These are phyloP conservation scores for Cydia strobilella DNA, from an alignment of 1,140 invertebrate species.

Conservation along the genomic window DNA sequence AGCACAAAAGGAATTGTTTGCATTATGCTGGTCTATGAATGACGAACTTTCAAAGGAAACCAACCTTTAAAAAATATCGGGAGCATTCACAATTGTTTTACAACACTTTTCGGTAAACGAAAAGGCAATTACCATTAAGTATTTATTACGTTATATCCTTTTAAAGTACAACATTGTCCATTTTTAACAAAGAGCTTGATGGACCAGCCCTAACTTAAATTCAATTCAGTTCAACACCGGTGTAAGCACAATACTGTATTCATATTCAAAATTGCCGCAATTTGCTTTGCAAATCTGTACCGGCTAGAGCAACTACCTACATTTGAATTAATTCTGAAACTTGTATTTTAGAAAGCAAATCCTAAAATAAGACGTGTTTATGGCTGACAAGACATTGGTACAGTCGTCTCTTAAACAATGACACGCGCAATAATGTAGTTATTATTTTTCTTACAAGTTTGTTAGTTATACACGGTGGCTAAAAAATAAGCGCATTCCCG, in stretches of 20 bases:
- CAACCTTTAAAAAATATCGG: neutral
- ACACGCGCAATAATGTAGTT: too few species aligned
- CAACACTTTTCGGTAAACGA: neutral
- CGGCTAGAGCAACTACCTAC: constrained; percentile 6
- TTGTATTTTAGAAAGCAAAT: neutral
- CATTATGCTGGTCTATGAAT: neutral
- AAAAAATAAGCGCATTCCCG: too few species aligned
- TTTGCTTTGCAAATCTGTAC: constrained; percentile 10
- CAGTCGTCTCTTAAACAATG: neutral
- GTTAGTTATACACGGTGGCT: too few species aligned
- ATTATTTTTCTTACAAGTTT: too few species aligned
- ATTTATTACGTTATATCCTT: neutral
- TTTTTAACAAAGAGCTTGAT: neutral
- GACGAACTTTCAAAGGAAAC: neutral
- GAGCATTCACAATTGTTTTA: neutral
- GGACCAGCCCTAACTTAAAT: neutral
- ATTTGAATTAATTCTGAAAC: constrained; percentile 6
- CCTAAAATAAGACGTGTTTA: neutral
- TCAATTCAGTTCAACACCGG: neutral
- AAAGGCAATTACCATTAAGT: neutral
- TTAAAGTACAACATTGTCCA: neutral
- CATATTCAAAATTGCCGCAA: constrained; percentile 9
- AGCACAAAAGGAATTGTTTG: neutral
- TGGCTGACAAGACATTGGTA: neutral
- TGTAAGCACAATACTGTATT: constrained; percentile 3